These are phyloP conservation scores for Epistrophe eligans DNA, from an alignment of 2,888 invertebrate species.

Conservation along the genomic window DNA sequence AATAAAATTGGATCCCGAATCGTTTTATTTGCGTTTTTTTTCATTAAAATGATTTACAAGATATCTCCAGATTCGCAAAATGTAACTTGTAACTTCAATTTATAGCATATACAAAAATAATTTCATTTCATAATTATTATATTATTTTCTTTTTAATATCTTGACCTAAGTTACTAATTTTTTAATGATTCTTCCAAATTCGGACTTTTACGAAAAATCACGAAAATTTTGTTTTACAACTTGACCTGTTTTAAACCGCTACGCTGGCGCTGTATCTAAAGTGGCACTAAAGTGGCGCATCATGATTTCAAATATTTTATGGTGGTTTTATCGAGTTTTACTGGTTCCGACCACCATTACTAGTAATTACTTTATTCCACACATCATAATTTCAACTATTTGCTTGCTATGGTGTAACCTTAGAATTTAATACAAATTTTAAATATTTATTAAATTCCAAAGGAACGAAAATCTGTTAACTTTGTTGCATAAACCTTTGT, in stretches of 20 bases:
- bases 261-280: too few relatives aligned
- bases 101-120: slow-evolving; percentile 14
- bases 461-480: too few relatives aligned
- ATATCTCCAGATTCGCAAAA: slow-evolving; percentile 10
- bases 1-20: too few relatives aligned
- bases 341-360: too few relatives aligned
- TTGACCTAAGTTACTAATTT: slow-evolving; percentile 1
- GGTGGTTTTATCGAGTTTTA: background rate
- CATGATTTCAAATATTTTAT: background rate
- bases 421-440: too few relatives aligned
- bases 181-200: background rate
- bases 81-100: background rate
- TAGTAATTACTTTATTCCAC: too few relatives aligned
- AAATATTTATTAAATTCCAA: too few relatives aligned
- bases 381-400: too few relatives aligned
- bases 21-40: background rate
- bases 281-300: background rate
- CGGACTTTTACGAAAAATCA: slow-evolving; percentile 14
- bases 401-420: too few relatives aligned
- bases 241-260: slow-evolving; percentile 3
- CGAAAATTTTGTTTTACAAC: slow-evolving; percentile 5
- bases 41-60: slow-evolving; percentile 11
- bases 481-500: too few relatives aligned
- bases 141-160: background rate
- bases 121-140: slow-evolving; percentile 13